Conservation (phyloP, 2,888 invertebrate species). For the Lycaena phlaeas region DNA sequence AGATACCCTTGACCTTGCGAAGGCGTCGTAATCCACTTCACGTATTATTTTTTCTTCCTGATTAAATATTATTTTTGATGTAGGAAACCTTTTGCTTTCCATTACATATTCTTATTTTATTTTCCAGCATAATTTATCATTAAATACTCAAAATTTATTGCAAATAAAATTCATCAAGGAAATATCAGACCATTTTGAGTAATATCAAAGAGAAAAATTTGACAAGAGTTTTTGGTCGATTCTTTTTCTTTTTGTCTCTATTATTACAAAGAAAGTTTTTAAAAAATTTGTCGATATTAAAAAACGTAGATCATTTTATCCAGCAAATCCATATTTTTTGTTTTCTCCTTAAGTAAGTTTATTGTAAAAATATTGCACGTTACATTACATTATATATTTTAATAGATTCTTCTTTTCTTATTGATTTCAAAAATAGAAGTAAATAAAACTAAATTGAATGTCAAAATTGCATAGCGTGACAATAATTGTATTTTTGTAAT, state of each 20-base stretch:
- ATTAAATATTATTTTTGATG: constrained; percentile 52
- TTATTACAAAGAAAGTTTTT: too few relatives aligned
- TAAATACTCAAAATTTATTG: constrained; percentile 10
- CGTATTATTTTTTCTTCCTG: constrained; percentile 51
- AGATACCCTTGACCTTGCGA: constrained; percentile 27
- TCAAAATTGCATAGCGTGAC: constrained; percentile 60
- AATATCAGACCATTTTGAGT: not conserved
- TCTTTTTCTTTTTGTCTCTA: not conserved
- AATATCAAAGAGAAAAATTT: not conserved
- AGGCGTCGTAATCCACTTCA: constrained; percentile 43
- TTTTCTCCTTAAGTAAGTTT: too few relatives aligned
- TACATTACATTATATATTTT: too few relatives aligned
- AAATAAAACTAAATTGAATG: constrained; percentile 41
- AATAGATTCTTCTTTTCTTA: not conserved
- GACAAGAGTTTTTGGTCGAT: not conserved
- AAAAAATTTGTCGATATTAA: too few relatives aligned
- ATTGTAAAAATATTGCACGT: too few relatives aligned
- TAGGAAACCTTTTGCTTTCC: constrained; percentile 62
- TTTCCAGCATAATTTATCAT: constrained; percentile 57
- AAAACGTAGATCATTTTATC: too few relatives aligned
- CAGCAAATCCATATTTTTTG: too few relatives aligned
- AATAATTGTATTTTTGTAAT: constrained; percentile 38
- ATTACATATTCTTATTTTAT: constrained; percentile 63
- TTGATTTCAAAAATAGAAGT: constrained; percentile 51
- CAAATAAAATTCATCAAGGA: not conserved